These are phyloP conservation scores for Glyphotaelius pellucidus DNA, from an alignment of 2,888 invertebrate genomes.

Conservation along the genomic window DNA sequence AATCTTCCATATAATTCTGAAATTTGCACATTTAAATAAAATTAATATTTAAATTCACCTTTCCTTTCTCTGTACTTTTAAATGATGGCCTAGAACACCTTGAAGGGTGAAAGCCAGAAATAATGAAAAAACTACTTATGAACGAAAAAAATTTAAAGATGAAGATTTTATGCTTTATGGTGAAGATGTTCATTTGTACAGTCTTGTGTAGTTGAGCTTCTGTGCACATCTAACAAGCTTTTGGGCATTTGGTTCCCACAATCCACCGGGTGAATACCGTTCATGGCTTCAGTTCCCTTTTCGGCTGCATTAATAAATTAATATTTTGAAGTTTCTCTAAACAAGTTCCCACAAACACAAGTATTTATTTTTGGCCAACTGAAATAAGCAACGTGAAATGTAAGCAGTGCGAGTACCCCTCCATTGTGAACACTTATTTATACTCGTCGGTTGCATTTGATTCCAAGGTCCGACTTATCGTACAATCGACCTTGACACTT, in stretches of 20 bases:
- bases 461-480: constrained; percentile 7
- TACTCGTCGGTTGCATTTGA: not conserved
- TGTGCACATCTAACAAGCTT: not conserved
- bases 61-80: too few relatives aligned
- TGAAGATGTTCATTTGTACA: not conserved
- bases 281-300: not conserved
- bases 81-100: too few relatives aligned
- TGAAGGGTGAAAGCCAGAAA: too few relatives aligned
- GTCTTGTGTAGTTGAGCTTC: not conserved
- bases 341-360: not conserved
- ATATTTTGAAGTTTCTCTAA: not conserved
- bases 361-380: not conserved
- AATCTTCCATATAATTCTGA: too few relatives aligned
- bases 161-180: not conserved
- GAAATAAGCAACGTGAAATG: not conserved
- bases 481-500: constrained; percentile 16
- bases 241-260: not conserved
- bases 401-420: not conserved
- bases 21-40: too few relatives aligned
- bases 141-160: too few relatives aligned
- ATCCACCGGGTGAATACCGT: not conserved
- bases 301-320: not conserved
- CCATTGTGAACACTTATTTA: constrained; percentile 11
- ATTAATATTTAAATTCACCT: too few relatives aligned
- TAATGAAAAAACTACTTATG: too few relatives aligned